Evolutionary conservation across 2,888 invertebrate genomes (phyloP).

Genomic region (Noctua janthe): DNA sequence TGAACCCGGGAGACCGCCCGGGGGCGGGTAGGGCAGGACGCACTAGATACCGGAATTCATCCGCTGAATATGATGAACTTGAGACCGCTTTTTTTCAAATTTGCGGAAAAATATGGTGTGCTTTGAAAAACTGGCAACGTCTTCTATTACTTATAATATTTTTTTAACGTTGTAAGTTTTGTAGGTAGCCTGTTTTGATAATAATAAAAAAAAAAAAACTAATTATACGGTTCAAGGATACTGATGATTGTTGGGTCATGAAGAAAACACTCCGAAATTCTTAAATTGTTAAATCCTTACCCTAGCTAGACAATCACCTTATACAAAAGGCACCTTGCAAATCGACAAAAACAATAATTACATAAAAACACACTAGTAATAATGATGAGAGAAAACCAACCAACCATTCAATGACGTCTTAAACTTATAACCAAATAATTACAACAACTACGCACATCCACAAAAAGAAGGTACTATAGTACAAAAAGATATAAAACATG

Average conservation of each 20-base stretch:
- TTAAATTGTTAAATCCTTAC: neutral
- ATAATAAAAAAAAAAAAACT: too few species aligned
- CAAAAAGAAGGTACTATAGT: slow-evolving; percentile 50
- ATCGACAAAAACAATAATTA: slow-evolving; percentile 18
- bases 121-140: neutral
- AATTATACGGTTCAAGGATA: too few species aligned
- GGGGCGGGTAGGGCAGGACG: slow-evolving; percentile 73
- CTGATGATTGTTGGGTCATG: neutral
- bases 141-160: neutral
- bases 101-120: slow-evolving; percentile 28
- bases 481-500: slow-evolving; percentile 60
- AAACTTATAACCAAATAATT: slow-evolving; percentile 74
- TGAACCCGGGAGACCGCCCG: slow-evolving; percentile 80
- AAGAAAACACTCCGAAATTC: neutral
- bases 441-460: slow-evolving; percentile 60
- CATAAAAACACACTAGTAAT: slow-evolving; percentile 22
- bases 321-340: neutral
- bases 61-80: slow-evolving; percentile 70
- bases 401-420: slow-evolving; percentile 67
- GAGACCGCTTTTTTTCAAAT: slow-evolving; percentile 65
- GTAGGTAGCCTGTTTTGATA: neutral
- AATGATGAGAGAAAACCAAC: slow-evolving; percentile 50
- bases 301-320: neutral
- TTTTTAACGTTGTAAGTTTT: neutral
- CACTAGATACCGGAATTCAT: slow-evolving; percentile 71